Percentiles rank a stretch among this genome's conserved stretches.
Conservation (phyloP, 2,888 invertebrate genomes). For the Limnephilus auricula region DNA sequence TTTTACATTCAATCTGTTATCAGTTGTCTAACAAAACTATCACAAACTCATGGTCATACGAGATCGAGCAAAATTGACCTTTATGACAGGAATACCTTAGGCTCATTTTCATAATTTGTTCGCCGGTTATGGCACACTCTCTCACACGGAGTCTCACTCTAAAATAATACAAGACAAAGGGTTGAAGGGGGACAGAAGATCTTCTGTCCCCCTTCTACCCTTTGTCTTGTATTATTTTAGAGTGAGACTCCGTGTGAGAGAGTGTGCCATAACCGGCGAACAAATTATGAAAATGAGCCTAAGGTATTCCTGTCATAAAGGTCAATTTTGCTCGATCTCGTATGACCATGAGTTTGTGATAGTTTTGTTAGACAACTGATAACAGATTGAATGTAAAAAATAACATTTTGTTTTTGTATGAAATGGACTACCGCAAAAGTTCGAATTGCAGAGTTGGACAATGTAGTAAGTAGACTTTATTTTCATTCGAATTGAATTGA, state of each 20-base stretch:
- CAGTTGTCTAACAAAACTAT: background rate
- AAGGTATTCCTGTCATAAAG: conserved; percentile 76
- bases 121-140: conserved; percentile 81
- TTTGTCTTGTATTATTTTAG: conserved; percentile 65
- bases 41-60: conserved; percentile 20
- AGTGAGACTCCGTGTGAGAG: conserved; percentile 63
- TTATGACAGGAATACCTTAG: conserved; percentile 78
- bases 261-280: conserved; percentile 82
- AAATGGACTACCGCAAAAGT: background rate
- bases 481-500: background rate
- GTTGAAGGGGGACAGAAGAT: conserved; percentile 36
- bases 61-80: conserved; percentile 25
- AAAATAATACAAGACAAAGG: conserved; percentile 62
- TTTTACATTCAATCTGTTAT: conserved; percentile 18
- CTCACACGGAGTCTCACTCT: conserved; percentile 65
- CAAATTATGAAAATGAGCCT: conserved; percentile 88
- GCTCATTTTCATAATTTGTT: conserved; percentile 88
- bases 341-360: conserved; percentile 26
- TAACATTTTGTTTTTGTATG: background rate
- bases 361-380: background rate
- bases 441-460: background rate
- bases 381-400: conserved; percentile 13
- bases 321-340: conserved; percentile 18
- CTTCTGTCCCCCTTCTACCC: conserved; percentile 34
- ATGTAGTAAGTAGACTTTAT: background rate